phyloP scores from a whole-genome alignment of 2,888 invertebrate genomes.

The Endomychus coccineus region DNA sequence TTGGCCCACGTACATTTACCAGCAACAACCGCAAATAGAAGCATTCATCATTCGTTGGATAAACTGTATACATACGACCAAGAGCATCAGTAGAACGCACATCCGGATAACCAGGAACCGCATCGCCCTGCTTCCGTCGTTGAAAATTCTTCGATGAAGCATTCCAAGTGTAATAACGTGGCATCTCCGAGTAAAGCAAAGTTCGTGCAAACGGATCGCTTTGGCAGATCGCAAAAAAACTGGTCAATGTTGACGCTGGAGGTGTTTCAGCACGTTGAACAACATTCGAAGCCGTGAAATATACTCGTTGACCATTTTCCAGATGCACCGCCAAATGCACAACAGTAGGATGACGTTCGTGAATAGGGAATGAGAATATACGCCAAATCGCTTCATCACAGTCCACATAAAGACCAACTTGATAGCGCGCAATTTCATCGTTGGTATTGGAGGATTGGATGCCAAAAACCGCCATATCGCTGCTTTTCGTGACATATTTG shows the following conservation, averaged over 20 bases:
- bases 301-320: slow-evolving; percentile 22
- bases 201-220: slow-evolving; percentile 28
- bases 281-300: slow-evolving; percentile 22
- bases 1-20: slow-evolving; percentile 5
- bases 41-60: slow-evolving; percentile 9
- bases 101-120: slow-evolving; percentile 15
- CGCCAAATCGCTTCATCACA: slow-evolving; percentile 13
- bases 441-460: slow-evolving; percentile 11
- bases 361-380: slow-evolving; percentile 17
- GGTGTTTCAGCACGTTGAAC: slow-evolving; percentile 14
- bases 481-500: slow-evolving; percentile 42
- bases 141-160: slow-evolving; percentile 30
- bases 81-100: slow-evolving; percentile 4
- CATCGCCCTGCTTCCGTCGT: slow-evolving; percentile 28
- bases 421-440: slow-evolving; percentile 26
- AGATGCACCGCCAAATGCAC: slow-evolving; percentile 25
- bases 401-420: slow-evolving; percentile 28
- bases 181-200: slow-evolving; percentile 33
- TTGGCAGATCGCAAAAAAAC: slow-evolving; percentile 20
- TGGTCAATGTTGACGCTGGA: slow-evolving; percentile 18
- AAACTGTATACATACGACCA: slow-evolving; percentile 7
- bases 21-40: slow-evolving; percentile 9
- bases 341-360: slow-evolving; percentile 28
- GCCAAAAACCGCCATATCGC: slow-evolving; percentile 25
- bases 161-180: slow-evolving; percentile 21